Conservation (phyloP, 2,888 invertebrate species). For the Stictocephala bisonia region DNA sequence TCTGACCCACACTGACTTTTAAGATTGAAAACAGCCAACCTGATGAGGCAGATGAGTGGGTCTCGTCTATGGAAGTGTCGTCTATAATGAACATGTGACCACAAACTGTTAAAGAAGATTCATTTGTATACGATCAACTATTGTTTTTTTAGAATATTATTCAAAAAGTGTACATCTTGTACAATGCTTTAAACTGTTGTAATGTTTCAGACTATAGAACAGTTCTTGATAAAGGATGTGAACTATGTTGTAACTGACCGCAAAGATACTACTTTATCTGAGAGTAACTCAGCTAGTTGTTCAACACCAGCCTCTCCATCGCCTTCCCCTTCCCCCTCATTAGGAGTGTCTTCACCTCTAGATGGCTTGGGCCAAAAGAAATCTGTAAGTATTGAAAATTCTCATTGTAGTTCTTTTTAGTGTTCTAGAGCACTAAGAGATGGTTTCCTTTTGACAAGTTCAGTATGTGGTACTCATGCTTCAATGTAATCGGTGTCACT, state of each 20-base stretch:
- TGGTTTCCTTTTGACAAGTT: too few relatives aligned
- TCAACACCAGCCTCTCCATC: conserved; percentile 26
- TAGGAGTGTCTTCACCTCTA: conserved; percentile 50
- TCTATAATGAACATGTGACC: too few relatives aligned
- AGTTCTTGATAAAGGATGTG: conserved; percentile 72
- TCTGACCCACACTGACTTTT: too few relatives aligned
- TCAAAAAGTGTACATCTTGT: background rate
- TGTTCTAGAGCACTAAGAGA: too few relatives aligned
- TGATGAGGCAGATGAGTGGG: too few relatives aligned
- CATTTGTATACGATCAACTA: too few relatives aligned
- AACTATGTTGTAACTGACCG: conserved; percentile 71
- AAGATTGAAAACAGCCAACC: too few relatives aligned
- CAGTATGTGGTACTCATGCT: background rate
- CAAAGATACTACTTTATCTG: background rate
- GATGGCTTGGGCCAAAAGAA: conserved; percentile 53
- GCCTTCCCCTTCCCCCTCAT: conserved; percentile 13
- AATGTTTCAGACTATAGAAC: conserved; percentile 71
- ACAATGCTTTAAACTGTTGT: too few relatives aligned
- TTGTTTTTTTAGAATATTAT: background rate
- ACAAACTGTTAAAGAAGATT: too few relatives aligned
- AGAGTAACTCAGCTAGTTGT: background rate
- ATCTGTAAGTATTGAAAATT: conserved; percentile 54
- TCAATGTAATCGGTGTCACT: background rate
- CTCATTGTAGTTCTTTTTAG: too few relatives aligned
- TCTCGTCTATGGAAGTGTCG: too few relatives aligned